Conservation (phyloP, 2,797 vertebrate genomes). For the Argentina silus region DNA sequence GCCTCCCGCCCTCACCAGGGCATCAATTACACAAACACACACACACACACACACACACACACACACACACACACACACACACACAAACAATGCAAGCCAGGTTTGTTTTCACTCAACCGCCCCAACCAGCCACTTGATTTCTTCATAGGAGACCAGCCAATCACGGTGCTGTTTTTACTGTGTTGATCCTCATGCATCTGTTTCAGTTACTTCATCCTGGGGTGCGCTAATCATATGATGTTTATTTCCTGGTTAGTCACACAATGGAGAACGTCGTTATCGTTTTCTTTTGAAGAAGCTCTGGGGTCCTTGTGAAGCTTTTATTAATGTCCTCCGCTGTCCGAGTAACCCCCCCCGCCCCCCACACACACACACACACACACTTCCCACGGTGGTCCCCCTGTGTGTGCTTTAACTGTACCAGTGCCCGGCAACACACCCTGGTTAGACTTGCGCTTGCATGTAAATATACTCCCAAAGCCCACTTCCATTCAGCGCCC, state of each 20-base stretch:
- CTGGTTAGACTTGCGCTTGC: not conserved
- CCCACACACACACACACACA: not conserved
- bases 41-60: not conserved
- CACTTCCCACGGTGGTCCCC: no score
- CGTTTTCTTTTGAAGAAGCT: no score
- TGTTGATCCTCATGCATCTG: no score
- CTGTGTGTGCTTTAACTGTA: not conserved
- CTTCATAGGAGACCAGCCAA: not conserved
- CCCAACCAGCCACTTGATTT: not conserved
- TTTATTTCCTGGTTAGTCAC: no score
- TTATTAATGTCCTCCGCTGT: not conserved
- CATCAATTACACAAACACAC: constrained; percentile 18
- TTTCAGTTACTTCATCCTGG: no score
- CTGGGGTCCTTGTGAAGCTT: no score
- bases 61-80: not conserved
- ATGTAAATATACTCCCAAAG: not conserved
- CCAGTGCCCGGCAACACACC: not conserved
- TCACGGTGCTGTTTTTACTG: no score
- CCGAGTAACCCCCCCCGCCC: not conserved
- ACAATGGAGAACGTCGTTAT: no score
- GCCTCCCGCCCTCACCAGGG: not conserved
- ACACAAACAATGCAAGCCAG: not conserved
- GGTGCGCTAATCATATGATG: no score
- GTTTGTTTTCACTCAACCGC: not conserved
- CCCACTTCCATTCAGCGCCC: not conserved